Conservation (phyloP, 2,113 vertebrate genomes). For the Eleginops maclovinus region DNA sequence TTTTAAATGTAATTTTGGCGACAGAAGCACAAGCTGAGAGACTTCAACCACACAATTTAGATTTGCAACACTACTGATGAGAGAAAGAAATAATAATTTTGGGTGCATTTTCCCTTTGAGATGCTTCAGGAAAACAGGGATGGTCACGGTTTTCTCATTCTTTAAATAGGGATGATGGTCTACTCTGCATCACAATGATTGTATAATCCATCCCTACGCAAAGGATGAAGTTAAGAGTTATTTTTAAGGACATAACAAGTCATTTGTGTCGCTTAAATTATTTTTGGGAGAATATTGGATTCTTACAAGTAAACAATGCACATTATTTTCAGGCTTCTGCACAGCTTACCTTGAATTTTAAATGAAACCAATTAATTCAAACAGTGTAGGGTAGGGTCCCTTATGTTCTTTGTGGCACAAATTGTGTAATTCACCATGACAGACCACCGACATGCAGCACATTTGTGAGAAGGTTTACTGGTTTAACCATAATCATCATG, state of each 20-base stretch:
- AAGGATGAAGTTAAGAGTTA: background rate
- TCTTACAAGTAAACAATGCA: background rate
- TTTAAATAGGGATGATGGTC: no score
- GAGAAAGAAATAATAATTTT: no score
- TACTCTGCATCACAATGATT: background rate
- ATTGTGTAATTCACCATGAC: no score
- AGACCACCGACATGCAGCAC: no score
- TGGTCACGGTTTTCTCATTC: no score
- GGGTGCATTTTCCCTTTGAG: background rate
- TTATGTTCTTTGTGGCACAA: background rate
- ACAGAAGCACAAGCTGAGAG: no score
- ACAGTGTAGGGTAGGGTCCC: background rate
- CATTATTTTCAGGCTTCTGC: background rate
- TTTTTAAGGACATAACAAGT: background rate
- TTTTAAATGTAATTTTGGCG: no score
- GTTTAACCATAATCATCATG: no score
- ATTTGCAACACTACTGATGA: no score
- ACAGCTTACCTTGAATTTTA: background rate
- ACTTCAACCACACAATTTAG: no score
- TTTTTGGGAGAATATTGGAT: background rate
- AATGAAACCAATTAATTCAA: background rate
- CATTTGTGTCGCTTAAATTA: background rate
- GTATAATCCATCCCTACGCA: no score
- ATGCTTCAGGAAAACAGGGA: background rate
- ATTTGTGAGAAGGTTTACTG: no score